These are phyloP conservation scores for Phenganax stokvisi DNA, from an alignment of 92 coral and sea anemone species.

Conservation along the genomic window DNA sequence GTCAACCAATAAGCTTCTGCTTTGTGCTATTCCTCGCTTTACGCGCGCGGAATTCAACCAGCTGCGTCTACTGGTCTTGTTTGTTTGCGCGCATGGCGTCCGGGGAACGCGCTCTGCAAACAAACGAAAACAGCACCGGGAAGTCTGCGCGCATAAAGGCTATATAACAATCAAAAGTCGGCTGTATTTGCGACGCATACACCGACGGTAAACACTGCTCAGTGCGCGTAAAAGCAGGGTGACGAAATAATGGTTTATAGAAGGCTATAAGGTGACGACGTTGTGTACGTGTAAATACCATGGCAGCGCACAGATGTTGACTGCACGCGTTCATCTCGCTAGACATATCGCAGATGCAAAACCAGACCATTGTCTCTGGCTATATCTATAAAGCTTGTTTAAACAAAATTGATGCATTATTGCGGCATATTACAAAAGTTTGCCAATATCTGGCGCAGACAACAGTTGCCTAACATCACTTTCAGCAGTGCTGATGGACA, in stretches of 20 bases:
- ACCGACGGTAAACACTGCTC: conserved; percentile 18
- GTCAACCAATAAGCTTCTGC: conserved; percentile 40
- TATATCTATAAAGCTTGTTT: conserved; percentile 7
- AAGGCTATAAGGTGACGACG: conserved; percentile 3
- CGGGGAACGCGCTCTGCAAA: neutral
- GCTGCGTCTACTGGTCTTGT: conserved; percentile 4
- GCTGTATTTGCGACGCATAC: conserved; percentile 13
- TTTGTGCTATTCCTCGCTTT: neutral
- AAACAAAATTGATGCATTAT: conserved; percentile 9
- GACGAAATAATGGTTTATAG: conserved; percentile 26
- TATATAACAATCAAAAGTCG: conserved; percentile 9
- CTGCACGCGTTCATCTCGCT: neutral
- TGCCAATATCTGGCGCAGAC: conserved; percentile 22
- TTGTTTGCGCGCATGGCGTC: conserved; percentile 25
- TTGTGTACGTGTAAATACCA: neutral
- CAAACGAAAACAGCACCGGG: conserved; percentile 41
- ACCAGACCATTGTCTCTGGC: conserved; percentile 14
- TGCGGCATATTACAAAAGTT: neutral
- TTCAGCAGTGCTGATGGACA: conserved; percentile 20
- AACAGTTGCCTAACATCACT: conserved; percentile 1
- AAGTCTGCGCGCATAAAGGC: conserved; percentile 7
- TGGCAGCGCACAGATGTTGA: neutral
- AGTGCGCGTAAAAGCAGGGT: conserved; percentile 22
- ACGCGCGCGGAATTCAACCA: conserved; percentile 20
- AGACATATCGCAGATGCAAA: neutral